Base-by-base conservation (phyloP, 2,888 invertebrate species). In the Agapostemon virescens region DNA sequence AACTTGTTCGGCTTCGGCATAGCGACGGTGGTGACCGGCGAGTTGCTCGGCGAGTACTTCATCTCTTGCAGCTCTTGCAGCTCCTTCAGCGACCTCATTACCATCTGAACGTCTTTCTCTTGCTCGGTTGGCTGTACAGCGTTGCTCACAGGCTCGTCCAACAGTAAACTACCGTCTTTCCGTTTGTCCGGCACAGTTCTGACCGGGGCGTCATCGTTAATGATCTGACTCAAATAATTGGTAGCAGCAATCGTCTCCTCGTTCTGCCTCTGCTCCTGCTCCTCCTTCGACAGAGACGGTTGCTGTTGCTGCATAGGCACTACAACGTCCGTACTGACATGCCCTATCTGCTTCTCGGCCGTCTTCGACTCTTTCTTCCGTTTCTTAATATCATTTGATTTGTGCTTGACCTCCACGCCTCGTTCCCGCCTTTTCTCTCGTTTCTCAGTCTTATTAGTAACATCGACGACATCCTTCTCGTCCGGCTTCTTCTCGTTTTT, bases 211-310 rank as follows among this genome's bases (percentile, higher is more conserved):
- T 90, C 90, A 6, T 91, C 91, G 72, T 93, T 93, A 66, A 93
- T 93, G 61, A 93, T 92, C 84, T 93, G 93, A 86, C 93, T 93
- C n/a, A 93, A 89, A 61, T 92, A 91, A 86, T 92, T 93, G 11
- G 93, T 93, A 23, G 93, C 93, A 2, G 93, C 93, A 76, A 92
- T 91, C 3, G 93, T 93, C 81, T 93, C 93, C 64, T 93, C 93
- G 73, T 92, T 92, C 74, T 92, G 91, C 30, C 90, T 86, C 63
- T 91, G 91, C 70, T 92, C 92, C 80, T 91, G 91, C 67, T 92
- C 92, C 55, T 92, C 91, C 72, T 88, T 91, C 5, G 89, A 86
- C 13, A 92, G 82, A 17, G 85, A 75, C 20, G 87, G 66, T 63
- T 55, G 69, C 30, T 55, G 69, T 58, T 69, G 69, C 26, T 86